Percentiles rank a stretch among this genome's conserved stretches.
Conservation (phyloP, 92 coral and sea anemone genomes). For the Zoanthus solanderi region DNA sequence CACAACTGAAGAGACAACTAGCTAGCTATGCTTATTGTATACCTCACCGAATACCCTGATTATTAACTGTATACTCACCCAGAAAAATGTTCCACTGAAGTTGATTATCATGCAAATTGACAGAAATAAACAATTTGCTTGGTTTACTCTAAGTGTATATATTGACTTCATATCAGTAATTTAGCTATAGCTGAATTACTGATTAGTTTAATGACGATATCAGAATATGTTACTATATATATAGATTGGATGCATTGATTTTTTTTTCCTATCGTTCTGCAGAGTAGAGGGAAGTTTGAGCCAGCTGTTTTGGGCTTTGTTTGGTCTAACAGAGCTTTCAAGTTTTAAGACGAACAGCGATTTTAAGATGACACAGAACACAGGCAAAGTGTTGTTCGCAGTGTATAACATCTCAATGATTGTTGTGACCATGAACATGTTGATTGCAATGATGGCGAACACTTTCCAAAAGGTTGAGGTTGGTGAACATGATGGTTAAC, state of each 20-base stretch:
- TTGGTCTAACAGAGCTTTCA: conserved; percentile 80
- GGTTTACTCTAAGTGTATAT: too few species aligned
- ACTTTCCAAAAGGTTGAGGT: conserved; percentile 86
- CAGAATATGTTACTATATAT: too few species aligned
- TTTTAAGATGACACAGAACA: conserved; percentile 76
- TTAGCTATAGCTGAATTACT: too few species aligned
- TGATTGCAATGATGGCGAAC: conserved; percentile 97
- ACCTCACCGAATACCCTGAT: too few species aligned
- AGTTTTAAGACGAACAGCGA: conserved; percentile 61
- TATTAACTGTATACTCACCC: too few species aligned
- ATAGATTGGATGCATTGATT: not conserved
- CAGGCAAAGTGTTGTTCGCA: conserved; percentile 90
- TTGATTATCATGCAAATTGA: too few species aligned
- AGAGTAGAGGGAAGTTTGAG: conserved; percentile 75
- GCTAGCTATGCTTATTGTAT: too few species aligned
- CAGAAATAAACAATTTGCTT: too few species aligned
- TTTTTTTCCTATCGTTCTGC: not conserved
- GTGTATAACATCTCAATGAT: conserved; percentile 79
- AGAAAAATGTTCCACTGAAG: too few species aligned
- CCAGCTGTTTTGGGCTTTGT: conserved; percentile 90
- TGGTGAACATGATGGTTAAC: conserved; percentile 6
- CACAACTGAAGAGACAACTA: too few species aligned
- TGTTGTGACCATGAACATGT: conserved; percentile 90
- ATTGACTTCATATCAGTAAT: too few species aligned
- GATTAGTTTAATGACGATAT: too few species aligned